These are phyloP conservation scores for Diplosoma virens DNA, from an alignment of 23 tunicate genomes.

Conservation along the genomic window DNA sequence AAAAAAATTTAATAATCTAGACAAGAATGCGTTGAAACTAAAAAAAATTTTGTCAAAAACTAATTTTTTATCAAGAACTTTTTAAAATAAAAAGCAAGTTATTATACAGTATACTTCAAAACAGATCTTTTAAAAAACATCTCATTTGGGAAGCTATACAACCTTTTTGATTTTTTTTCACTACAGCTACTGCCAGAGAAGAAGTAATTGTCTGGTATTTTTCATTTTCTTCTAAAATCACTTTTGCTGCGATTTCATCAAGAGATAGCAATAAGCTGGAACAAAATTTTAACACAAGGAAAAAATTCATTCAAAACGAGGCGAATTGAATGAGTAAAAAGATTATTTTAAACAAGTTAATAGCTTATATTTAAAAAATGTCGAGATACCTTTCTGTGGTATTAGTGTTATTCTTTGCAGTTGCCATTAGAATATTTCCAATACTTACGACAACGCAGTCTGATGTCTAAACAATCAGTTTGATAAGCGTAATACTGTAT, in stretches of 20 bases:
- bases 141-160: too few species aligned
- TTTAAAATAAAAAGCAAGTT: too few species aligned
- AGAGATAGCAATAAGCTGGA: background rate
- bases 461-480: background rate
- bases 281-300: background rate
- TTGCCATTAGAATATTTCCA: background rate
- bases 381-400: background rate
- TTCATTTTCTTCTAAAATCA: background rate
- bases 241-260: constrained; percentile 4
- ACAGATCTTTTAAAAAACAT: too few species aligned
- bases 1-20: too few species aligned
- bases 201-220: background rate
- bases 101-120: too few species aligned
- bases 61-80: too few species aligned
- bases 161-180: background rate
- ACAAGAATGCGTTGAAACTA: too few species aligned
- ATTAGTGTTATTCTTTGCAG: background rate
- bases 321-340: background rate
- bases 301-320: too few species aligned
- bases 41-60: too few species aligned
- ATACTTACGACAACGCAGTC: background rate
- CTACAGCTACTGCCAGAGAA: background rate
- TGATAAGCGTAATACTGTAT: too few species aligned
- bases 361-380: background rate
- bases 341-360: background rate